phyloP scores from a whole-genome alignment of 2,113 vertebrate genomes.

The Rhombomys opimus region DNA sequence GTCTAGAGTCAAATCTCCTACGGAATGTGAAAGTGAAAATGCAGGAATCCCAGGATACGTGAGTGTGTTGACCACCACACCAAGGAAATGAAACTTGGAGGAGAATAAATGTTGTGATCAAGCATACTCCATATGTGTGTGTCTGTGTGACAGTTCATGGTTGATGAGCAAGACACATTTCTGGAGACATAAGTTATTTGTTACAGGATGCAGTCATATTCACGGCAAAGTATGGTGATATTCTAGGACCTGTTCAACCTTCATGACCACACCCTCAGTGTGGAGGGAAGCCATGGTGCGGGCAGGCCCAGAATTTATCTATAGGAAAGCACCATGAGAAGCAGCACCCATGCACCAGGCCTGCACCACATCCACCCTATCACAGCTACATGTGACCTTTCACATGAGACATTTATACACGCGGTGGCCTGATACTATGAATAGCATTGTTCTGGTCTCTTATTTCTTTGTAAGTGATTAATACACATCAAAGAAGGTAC shows the following conservation, averaged over 20 bases:
- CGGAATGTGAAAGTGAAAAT: no score
- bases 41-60: no score
- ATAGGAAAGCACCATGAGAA: not conserved
- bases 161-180: not conserved
- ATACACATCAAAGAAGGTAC: not conserved
- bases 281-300: no score
- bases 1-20: accelerated
- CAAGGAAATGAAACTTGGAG: not conserved
- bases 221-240: accelerated
- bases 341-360: not conserved
- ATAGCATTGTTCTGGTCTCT: not conserved
- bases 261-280: accelerated
- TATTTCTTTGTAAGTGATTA: not conserved
- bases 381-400: not conserved
- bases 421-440: not conserved
- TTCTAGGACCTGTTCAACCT: not conserved
- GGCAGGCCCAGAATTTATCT: not conserved
- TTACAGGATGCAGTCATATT: not conserved
- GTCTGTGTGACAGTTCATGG: not conserved
- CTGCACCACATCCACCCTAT: not conserved
- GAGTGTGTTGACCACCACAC: accelerated
- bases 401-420: not conserved
- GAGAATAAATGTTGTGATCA: not conserved
- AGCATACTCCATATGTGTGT: accelerated
- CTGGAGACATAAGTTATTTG: not conserved